Conservation (phyloP, 2,888 invertebrate genomes). For the Caenorhabditis macrosperma region DNA sequence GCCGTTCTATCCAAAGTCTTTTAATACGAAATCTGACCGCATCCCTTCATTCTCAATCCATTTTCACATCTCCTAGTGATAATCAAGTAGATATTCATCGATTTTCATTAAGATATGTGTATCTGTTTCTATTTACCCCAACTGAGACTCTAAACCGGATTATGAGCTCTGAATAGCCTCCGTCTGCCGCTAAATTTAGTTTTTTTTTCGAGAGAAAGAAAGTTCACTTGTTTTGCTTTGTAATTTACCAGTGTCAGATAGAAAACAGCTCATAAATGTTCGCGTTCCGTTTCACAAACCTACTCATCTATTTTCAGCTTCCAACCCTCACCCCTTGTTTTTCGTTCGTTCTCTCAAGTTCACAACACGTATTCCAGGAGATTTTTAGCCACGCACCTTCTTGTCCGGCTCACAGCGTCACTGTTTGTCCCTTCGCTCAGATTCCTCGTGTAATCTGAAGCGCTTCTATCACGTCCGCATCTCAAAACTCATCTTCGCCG, state of each 20-base stretch:
- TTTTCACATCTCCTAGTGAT: neutral
- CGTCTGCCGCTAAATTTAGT: neutral
- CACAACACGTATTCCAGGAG: neutral
- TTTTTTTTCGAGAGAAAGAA: neutral
- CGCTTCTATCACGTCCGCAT: neutral
- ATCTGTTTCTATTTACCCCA: neutral
- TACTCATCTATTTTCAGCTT: neutral
- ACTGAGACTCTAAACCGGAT: slow-evolving; percentile 3
- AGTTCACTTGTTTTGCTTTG: neutral
- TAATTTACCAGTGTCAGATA: neutral
- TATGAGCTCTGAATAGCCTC: slow-evolving; percentile 3
- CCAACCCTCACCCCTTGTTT: too few relatives aligned
- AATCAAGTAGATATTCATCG: too few relatives aligned
- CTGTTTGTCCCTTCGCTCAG: neutral
- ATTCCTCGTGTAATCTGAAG: neutral
- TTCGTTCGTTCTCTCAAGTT: neutral
- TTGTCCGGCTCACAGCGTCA: neutral
- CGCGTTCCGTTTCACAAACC: too few relatives aligned
- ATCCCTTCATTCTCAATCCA: neutral
- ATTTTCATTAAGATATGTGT: neutral
- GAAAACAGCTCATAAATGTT: too few relatives aligned
- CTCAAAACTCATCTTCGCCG: neutral
- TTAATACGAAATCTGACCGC: neutral
- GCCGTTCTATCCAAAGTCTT: neutral
- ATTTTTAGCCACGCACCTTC: neutral